Conservation (phyloP, 35 echinoderm and acorn worm genomes). For the Hemicentrotus pulcherrimus region DNA sequence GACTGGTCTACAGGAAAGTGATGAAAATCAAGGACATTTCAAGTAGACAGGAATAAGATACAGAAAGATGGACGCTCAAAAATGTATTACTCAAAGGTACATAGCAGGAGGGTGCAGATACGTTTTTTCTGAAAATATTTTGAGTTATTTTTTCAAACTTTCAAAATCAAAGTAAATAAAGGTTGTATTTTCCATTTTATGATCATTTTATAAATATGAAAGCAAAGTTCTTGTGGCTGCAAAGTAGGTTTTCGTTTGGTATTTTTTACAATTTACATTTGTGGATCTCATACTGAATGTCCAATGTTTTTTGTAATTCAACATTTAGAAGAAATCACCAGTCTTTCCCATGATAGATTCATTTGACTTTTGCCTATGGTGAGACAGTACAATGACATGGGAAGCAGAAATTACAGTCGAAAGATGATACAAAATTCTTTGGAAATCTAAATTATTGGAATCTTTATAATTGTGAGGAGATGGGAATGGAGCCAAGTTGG, state of each 20-base stretch:
- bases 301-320: neutral
- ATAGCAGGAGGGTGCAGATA: neutral
- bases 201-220: neutral
- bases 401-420: neutral
- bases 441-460: neutral
- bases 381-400: conserved; percentile 5
- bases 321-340: neutral
- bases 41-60: conserved; percentile 12
- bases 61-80: neutral
- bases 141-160: neutral
- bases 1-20: neutral
- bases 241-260: no score
- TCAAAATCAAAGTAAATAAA: neutral
- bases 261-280: no score
- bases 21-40: neutral
- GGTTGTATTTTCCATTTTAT: neutral
- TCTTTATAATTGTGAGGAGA: neutral
- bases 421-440: neutral
- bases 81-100: neutral
- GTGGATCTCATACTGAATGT: neutral
- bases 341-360: neutral
- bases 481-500: neutral
- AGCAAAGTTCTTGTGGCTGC: no score
- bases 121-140: neutral
- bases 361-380: neutral